Evolutionary conservation across 2,113 vertebrate species (phyloP), one percentile per base, ranked within the genome.

Genomic region (Odontophorus gujanensis): DNA sequence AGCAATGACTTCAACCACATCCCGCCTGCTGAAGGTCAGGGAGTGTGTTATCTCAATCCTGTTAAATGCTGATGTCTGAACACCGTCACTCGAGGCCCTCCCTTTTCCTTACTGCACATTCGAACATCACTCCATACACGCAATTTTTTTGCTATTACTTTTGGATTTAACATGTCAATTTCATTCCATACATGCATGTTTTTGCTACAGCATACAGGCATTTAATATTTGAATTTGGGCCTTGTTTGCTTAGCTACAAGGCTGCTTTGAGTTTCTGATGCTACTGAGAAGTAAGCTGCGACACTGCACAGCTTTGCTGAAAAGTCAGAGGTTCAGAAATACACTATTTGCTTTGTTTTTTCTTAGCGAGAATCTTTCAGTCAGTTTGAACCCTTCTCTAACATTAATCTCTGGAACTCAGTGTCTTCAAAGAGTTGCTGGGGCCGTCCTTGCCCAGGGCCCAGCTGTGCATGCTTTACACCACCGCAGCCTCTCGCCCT

Each of bases 111-210:
- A 11, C 36, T 40, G 65, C 43, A 14, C 26, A 57, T 4, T 30
- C 11, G 8, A 79, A 30, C 47, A 30, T 50, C 57, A 15, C 21
- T 81, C 40, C 47, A 51, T 21, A 48, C 2, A 28, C 4, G 10
- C 30, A 43, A 66, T 17, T 6, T 20, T 20, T 47, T 32, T 32
- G 12, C 43, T 47, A 2, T 7, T 43, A 18, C 11, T 51, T 32
- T 6, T 11, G 24, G 9, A 68, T 40, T 89, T 48, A 32, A 36
- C 3, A 32, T 6, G 34, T 40, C 13, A 15, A 53, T 30, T 38
- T 50, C 6, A 3, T 32, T 40, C 38, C n/a, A 61, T 32, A 75
- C 38, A 26, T 5, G 2, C 1, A 0, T 0, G 5, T 62, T 22
- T 62, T n/a, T 61, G 79, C 58, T 26, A 48, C 36, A 43, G 57